Percentiles rank a stretch among this genome's conserved stretches.
phyloP scores from a whole-genome alignment of 2,797 vertebrate genomes.

The Pitangus sulphuratus region DNA sequence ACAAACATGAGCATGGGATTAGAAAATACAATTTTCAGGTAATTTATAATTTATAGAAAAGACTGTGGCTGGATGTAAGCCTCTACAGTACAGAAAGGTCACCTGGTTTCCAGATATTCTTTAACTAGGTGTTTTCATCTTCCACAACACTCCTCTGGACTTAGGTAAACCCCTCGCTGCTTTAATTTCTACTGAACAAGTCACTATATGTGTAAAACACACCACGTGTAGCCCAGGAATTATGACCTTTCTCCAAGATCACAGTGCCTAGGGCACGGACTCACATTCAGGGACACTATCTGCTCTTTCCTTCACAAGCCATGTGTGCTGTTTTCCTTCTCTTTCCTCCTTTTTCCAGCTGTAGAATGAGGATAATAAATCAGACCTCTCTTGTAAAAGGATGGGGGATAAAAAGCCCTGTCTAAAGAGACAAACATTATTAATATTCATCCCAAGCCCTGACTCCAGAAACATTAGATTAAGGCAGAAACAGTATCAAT shows the following conservation, averaged over 20 bases:
- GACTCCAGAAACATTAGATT: slow-evolving; percentile 19
- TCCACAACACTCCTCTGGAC: not conserved
- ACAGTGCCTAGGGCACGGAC: not conserved
- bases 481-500: slow-evolving; percentile 6
- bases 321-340: rapidly evolving
- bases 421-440: not conserved
- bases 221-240: not conserved
- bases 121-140: not conserved
- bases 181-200: not conserved
- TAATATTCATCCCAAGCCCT: not conserved
- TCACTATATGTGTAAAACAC: rapidly evolving
- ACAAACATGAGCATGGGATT: not conserved
- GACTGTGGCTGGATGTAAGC: not conserved
- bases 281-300: not conserved
- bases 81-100: not conserved
- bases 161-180: not conserved
- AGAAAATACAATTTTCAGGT: not conserved
- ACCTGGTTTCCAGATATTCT: not conserved
- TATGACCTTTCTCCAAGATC: not conserved
- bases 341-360: not conserved
- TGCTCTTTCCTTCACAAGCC: not conserved
- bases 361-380: slow-evolving; percentile 4
- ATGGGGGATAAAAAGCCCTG: not conserved
- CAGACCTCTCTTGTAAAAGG: not conserved
- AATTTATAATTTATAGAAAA: not conserved